Percentiles rank a stretch among this genome's conserved stretches.
These are phyloP conservation scores for Eulimnadia texana DNA, from an alignment of 1,140 invertebrate genomes.

Conservation along the genomic window DNA sequence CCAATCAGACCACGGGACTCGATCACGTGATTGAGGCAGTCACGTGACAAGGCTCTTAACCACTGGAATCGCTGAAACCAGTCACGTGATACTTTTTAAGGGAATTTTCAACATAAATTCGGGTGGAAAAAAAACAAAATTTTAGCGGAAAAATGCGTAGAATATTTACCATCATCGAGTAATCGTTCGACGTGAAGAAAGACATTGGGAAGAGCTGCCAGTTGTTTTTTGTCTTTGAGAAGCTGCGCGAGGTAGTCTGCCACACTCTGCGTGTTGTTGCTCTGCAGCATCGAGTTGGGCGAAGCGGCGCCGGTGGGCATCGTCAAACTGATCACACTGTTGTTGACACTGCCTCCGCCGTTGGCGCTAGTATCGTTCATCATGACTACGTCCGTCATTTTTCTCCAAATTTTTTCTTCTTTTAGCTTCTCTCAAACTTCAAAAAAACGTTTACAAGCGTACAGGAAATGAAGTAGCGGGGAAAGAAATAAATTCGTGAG, in stretches of 20 bases:
- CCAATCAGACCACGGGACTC: too few relatives aligned
- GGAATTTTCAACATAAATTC: too few relatives aligned
- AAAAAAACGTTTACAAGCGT: too few relatives aligned
- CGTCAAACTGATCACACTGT: conserved; percentile 5
- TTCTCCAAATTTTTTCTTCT: too few relatives aligned
- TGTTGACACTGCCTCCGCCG: background rate
- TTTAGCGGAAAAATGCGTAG: conserved; percentile 15
- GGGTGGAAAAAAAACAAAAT: too few relatives aligned
- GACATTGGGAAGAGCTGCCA: conserved; percentile 97
- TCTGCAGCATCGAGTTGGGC: background rate
- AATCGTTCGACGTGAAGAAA: conserved; percentile 98
- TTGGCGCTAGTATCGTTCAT: conserved; percentile 4
- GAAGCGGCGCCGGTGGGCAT: background rate
- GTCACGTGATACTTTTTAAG: too few relatives aligned
- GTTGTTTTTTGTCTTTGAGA: conserved; percentile 99
- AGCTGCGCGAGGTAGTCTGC: conserved; percentile 99
- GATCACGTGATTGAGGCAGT: too few relatives aligned
- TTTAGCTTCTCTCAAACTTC: too few relatives aligned
- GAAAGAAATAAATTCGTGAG: too few relatives aligned
- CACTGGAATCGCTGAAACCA: too few relatives aligned
- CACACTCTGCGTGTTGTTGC: conserved; percentile 73
- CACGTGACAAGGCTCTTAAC: too few relatives aligned
- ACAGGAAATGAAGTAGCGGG: too few relatives aligned
- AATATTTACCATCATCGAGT: conserved; percentile 89
- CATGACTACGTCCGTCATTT: conserved; percentile 7